Base-by-base conservation (phyloP, 2,888 invertebrate species). In the Ashinkailepas kermadecensis region DNA sequence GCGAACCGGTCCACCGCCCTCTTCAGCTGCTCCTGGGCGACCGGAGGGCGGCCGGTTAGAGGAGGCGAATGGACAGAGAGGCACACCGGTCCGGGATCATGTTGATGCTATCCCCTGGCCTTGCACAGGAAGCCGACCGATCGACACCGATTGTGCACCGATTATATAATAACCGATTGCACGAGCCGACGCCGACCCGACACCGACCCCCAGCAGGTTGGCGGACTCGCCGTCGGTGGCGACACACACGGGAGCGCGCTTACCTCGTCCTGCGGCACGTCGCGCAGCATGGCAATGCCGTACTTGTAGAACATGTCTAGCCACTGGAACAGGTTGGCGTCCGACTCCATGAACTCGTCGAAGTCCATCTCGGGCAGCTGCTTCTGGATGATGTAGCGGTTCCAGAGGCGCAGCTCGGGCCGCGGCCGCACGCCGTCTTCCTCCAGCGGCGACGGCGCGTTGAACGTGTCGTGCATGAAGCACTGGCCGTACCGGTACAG, bases 311-410 rank as follows among this genome's bases (percentile, higher is more conserved):
- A 84, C 86, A 86, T 86, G 78, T 86, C 86, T 70, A 87, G 83
- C 86, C 86, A 87, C n/a, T 83, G 81, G 57, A 83, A 84, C 15
- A 87, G 82, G 8, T 86, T 87, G 81, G 84, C 84, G 23, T 86
- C 86, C 65, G 84, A 85, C 54, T 85, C 85, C 85, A 86, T 86
- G 56, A 87, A 85, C 83, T 87, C 87, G 79, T 85, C 82, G 81
- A 86, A 86, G 18, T 85, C 86, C 18, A 86, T 85, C 83, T 86
- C 86, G 23, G 87, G 87, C 58, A 86, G 85, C n/a, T 84, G 83
- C 58, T 85, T 84, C 85, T 85, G 85, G 54, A 87, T 86, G n/a
- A 84, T 81, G 56, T 85, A 85, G 59, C 86, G 83, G 83, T 86
- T 86, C 87, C 87, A 87, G 7, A 86, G 82, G 18, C 85, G 84